Evolutionary conservation across 2,888 invertebrate genomes (phyloP).

Genomic region (Orthosia incerta): DNA sequence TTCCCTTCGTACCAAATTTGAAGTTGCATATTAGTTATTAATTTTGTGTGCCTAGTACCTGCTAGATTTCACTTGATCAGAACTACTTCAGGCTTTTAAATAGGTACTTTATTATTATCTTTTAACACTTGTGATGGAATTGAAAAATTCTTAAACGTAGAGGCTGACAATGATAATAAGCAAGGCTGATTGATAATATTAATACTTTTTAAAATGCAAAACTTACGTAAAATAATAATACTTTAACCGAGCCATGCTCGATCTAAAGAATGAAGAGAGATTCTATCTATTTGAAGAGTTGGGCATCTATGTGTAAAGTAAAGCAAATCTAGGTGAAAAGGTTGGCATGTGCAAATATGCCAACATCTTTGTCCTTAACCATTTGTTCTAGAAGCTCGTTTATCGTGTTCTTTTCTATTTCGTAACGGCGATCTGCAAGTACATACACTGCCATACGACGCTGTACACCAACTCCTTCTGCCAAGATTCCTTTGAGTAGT

Average conservation of each 20-base stretch:
- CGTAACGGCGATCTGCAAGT: neutral
- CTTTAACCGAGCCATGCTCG: neutral
- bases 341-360: conserved; percentile 35
- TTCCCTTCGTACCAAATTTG: too few relatives aligned
- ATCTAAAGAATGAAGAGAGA: neutral
- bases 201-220: neutral
- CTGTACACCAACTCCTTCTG: conserved; percentile 44
- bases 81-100: neutral
- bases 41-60: neutral
- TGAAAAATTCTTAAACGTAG: too few relatives aligned
- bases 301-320: conserved; percentile 5
- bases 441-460: conserved; percentile 54
- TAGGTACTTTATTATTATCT: too few relatives aligned
- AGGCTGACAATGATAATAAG: too few relatives aligned
- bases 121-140: too few relatives aligned
- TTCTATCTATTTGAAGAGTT: neutral
- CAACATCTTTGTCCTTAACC: conserved; percentile 4
- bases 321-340: neutral
- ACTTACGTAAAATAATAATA: neutral
- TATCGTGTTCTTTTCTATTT: conserved; percentile 10
- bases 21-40: too few relatives aligned
- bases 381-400: conserved; percentile 38
- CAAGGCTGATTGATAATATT: neutral
- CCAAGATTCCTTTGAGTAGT: conserved; percentile 50
- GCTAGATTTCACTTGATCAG: neutral